phyloP scores from a whole-genome alignment of 2,888 invertebrate species.

The Halictus ligatus region DNA sequence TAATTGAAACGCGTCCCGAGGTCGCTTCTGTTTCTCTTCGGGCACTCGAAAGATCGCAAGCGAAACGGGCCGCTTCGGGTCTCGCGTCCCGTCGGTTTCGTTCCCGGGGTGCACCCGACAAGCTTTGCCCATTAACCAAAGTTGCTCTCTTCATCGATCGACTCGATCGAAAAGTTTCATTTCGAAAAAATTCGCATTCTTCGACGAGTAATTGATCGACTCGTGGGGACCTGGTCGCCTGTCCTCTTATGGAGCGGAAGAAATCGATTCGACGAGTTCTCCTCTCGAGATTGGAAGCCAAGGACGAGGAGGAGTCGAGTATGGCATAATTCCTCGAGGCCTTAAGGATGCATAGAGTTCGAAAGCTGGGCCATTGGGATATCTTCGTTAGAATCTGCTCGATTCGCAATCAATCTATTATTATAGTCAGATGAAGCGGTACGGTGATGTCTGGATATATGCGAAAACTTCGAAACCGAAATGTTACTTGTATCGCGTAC shows the following conservation, averaged over 20 bases:
- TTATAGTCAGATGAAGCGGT: neutral
- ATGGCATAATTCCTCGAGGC: conserved; percentile 56
- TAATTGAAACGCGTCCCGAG: conserved; percentile 63
- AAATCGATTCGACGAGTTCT: conserved; percentile 45
- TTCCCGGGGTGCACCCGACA: neutral
- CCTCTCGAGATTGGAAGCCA: conserved; percentile 49
- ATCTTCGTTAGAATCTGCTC: conserved; percentile 36
- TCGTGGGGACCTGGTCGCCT: neutral
- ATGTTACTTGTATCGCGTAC: neutral
- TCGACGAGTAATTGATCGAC: conserved; percentile 15
- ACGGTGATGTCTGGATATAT: neutral
- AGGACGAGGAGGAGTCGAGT: conserved; percentile 43
- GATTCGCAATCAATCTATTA: conserved; percentile 55
- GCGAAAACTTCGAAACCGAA: neutral
- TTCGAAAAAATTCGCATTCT: neutral
- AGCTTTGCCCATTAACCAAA: neutral
- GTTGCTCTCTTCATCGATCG: neutral
- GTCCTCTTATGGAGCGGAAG: conserved; percentile 30
- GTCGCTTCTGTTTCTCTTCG: neutral
- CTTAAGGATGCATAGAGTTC: conserved; percentile 68
- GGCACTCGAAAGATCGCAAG: neutral
- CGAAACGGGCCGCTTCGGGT: too few relatives aligned
- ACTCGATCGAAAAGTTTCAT: neutral
- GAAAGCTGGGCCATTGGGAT: conserved; percentile 59
- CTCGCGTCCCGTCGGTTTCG: neutral